Base-by-base conservation (phyloP, 2,888 invertebrate species). In the Odontothrips loti region DNA sequence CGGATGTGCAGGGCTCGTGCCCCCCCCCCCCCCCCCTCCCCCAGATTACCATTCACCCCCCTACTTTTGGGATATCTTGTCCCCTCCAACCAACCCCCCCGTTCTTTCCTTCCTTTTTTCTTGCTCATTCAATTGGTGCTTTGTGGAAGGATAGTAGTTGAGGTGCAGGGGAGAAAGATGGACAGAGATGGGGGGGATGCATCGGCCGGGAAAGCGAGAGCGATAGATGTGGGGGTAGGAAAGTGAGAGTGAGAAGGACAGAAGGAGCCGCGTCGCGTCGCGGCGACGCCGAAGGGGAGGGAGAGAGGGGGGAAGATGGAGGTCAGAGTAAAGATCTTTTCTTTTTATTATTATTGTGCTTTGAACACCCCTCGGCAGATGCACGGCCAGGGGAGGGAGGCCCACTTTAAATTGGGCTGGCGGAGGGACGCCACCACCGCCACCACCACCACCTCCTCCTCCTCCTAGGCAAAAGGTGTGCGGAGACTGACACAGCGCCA, bases 321-420 rank as follows among this genome's bases (percentile, higher is more conserved):
- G 34, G 34, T 43, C 34, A 43, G 34, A 6, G 27, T 8, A 75
- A 27, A 75, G 68, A 75, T 75, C 68, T 75, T 75, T 75, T 75
- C 68, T 75, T 75, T 75, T 75, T 75, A 75, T 75, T 75, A 75
- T 75, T 75, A 75, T 75, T 75, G 68, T 75, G 58, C 58, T 17
- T 58, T 58, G 68, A 75, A 75, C 68, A 27, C 68, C 27, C 68
- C 68, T 9, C 68, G 23, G 68, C 68, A 75, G 68, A 75, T 75
- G 68, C 68, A 58, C 17, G 20, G 58, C 17, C 58, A 4, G 34
- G 34, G 34, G 34, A 43, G 34, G 34, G 34, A 27, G 68, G 68
- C 68, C 68, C 68, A 75, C 68, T 75, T 75, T 75, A 75, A 27
- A 75, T 23, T 75, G 68, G 68, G 12, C 68, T 23, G 23, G 68